Conservation (phyloP, 2,797 vertebrate genomes). For the Xyrichtys novacula region DNA sequence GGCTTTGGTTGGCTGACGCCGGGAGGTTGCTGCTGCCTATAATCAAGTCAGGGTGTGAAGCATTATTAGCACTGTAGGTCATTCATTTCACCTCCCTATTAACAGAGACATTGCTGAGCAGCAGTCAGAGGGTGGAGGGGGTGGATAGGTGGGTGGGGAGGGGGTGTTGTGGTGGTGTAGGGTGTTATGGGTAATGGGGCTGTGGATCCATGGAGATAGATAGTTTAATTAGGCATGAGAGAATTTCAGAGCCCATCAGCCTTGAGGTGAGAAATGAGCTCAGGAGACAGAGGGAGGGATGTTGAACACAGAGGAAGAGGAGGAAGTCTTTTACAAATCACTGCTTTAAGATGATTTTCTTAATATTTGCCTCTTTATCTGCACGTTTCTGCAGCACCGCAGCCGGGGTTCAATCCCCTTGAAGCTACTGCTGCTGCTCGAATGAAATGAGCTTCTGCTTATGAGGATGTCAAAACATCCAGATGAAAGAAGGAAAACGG, state of each 20-base stretch:
- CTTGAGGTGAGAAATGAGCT: conserved; percentile 67
- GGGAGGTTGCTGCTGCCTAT: conserved; percentile 14
- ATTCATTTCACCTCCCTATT: conserved; percentile 57
- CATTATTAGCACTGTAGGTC: conserved; percentile 46
- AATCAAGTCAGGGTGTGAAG: conserved; percentile 36
- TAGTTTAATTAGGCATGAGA: conserved; percentile 75
- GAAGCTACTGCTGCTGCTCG: background rate
- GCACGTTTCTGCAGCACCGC: background rate
- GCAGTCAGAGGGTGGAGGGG: background rate
- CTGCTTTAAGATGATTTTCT: background rate
- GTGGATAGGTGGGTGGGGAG: background rate
- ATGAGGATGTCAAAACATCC: background rate
- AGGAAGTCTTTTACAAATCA: background rate
- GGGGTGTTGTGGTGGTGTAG: conserved; percentile 1
- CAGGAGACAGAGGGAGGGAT: conserved; percentile 16
- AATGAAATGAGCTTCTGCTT: background rate
- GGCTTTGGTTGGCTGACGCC: conserved; percentile 8
- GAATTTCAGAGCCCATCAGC: conserved; percentile 72
- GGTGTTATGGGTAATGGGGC: conserved; percentile 68
- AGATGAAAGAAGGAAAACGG: background rate
- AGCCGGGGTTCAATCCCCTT: background rate
- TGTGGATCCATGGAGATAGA: conserved; percentile 66
- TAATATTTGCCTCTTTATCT: background rate
- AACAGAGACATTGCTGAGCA: conserved; percentile 38
- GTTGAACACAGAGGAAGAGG: conserved; percentile 7